phyloP scores from a whole-genome alignment of 2,797 vertebrate species.

The Molossus molossus region DNA sequence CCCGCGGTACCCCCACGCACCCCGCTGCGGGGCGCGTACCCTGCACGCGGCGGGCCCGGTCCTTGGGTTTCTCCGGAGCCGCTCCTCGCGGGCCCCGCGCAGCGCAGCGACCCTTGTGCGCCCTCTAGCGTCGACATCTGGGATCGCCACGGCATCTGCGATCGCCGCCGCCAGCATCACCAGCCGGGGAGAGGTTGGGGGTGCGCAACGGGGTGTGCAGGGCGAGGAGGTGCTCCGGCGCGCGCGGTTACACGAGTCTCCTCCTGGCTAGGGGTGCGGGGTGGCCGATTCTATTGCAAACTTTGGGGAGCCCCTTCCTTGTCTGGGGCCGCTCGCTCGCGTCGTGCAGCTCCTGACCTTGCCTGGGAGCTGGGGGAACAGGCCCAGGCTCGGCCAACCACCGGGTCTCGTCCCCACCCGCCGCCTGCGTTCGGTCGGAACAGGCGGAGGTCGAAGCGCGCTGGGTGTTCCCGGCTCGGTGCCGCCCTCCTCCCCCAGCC shows the following conservation, averaged over 20 bases:
- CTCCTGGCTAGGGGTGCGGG: too few species aligned
- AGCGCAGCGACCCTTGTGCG: constrained; percentile 76
- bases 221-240: fast-evolving
- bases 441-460: not conserved
- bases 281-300: not conserved
- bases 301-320: not conserved
- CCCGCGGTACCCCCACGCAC: not conserved
- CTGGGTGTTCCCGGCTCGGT: fast-evolving
- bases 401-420: not conserved
- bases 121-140: constrained; percentile 82
- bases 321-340: not conserved
- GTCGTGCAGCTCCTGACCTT: not conserved
- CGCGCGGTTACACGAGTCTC: not conserved
- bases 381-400: not conserved
- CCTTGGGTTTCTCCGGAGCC: not conserved
- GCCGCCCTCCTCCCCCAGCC: too few species aligned
- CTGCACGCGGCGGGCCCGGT: not conserved
- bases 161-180: not conserved
- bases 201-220: fast-evolving
- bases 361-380: fast-evolving
- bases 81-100: not conserved
- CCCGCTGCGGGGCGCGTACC: fast-evolving
- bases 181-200: not conserved
- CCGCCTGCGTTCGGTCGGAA: not conserved
- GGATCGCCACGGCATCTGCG: constrained; percentile 34